phyloP scores from a whole-genome alignment of 92 coral and sea anemone genomes.

The Zoanthus sociatus region DNA sequence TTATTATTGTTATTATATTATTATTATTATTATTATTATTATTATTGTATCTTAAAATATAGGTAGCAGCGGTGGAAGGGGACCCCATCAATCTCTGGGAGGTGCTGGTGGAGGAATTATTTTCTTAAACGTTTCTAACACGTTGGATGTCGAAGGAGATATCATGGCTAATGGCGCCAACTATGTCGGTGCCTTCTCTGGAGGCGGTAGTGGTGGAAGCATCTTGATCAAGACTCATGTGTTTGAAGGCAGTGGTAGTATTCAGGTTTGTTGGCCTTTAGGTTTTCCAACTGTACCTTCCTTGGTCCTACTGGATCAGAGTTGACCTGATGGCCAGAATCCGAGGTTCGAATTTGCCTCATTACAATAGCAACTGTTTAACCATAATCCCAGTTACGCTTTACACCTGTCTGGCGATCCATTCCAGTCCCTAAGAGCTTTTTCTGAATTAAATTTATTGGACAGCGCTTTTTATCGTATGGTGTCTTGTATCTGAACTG shows the following conservation, averaged over 20 bases:
- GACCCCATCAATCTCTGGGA: conserved; percentile 46
- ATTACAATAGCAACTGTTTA: too few relatives aligned
- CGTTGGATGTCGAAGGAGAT: conserved; percentile 70
- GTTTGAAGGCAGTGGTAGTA: conserved; percentile 72
- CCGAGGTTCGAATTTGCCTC: too few relatives aligned
- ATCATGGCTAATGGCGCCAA: conserved; percentile 67
- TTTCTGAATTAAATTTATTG: too few relatives aligned
- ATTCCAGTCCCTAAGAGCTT: too few relatives aligned
- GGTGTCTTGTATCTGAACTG: too few relatives aligned
- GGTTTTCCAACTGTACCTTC: neutral
- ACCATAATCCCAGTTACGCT: too few relatives aligned
- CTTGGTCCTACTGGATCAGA: neutral
- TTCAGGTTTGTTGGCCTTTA: conserved; percentile 52
- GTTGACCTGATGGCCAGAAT: too few relatives aligned
- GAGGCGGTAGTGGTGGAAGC: conserved; percentile 84
- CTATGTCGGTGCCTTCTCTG: conserved; percentile 61
- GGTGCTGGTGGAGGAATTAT: conserved; percentile 77
- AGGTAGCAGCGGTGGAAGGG: conserved; percentile 79
- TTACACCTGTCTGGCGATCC: too few relatives aligned
- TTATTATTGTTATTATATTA: neutral
- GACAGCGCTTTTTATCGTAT: too few relatives aligned
- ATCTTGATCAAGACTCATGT: conserved; percentile 52
- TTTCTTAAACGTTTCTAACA: conserved; percentile 56
- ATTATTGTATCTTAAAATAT: neutral
- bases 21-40: too few relatives aligned